Conservation (phyloP, 2,113 vertebrate species). For the Elgaria multicarinata region DNA sequence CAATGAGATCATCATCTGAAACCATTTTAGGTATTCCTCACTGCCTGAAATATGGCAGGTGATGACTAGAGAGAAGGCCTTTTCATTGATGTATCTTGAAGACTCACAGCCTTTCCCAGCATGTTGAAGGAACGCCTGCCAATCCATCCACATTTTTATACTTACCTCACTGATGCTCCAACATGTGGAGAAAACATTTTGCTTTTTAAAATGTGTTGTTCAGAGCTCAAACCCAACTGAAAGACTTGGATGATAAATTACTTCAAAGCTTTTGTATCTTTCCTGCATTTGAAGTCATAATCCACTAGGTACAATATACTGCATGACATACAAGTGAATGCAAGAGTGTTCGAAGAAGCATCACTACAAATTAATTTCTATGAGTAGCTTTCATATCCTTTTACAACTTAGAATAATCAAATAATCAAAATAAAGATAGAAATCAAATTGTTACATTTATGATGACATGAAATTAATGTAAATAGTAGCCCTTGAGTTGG, state of each 20-base stretch:
- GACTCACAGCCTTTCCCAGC: too few species aligned
- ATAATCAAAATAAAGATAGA: constrained; percentile 47
- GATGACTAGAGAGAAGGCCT: too few species aligned
- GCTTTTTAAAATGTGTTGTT: constrained; percentile 43
- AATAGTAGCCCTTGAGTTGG: constrained; percentile 61
- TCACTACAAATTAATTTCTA: constrained; percentile 52
- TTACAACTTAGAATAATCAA: constrained; percentile 59
- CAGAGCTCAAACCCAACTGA: constrained; percentile 65
- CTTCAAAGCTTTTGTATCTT: constrained; percentile 71
- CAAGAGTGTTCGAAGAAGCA: constrained; percentile 54
- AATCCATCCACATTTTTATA: too few species aligned
- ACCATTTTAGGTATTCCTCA: too few species aligned
- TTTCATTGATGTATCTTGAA: too few species aligned
- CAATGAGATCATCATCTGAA: too few species aligned
- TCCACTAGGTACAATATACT: constrained; percentile 70
- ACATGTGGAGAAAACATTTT: neutral
- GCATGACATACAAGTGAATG: constrained; percentile 41
- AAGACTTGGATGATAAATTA: constrained; percentile 74
- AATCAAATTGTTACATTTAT: constrained; percentile 56
- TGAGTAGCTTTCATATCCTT: constrained; percentile 47
- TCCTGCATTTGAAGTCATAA: constrained; percentile 74
- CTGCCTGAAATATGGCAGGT: too few species aligned
- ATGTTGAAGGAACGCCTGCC: too few species aligned
- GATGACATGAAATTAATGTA: constrained; percentile 59
- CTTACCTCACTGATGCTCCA: too few species aligned